Percentiles rank a stretch among this genome's conserved stretches.
Conservation (phyloP, 2,888 invertebrate genomes). For the Sinohyriopsis cumingii region DNA sequence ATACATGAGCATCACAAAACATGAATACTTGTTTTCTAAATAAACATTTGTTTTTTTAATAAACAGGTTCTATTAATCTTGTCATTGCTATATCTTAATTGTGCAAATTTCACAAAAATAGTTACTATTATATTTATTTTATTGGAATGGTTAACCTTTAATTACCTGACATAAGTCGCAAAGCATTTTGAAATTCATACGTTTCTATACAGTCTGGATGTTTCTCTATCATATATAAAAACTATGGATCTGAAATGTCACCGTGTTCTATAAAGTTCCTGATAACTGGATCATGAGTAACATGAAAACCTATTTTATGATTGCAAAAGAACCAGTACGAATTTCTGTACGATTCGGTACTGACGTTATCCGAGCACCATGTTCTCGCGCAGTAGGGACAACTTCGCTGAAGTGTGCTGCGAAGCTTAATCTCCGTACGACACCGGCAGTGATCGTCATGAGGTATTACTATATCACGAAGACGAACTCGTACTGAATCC, state of each 20-base stretch:
- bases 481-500: conserved; percentile 29
- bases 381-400: conserved; percentile 40
- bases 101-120: too few relatives aligned
- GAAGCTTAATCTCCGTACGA: conserved; percentile 40
- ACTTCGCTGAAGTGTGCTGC: conserved; percentile 35
- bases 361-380: conserved; percentile 45
- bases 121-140: too few relatives aligned
- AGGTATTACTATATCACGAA: conserved; percentile 38
- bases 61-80: too few relatives aligned
- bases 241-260: conserved; percentile 5
- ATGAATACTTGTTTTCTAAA: too few relatives aligned
- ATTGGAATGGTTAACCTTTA: too few relatives aligned
- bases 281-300: conserved; percentile 39
- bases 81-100: too few relatives aligned
- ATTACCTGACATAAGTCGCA: too few relatives aligned
- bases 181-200: too few relatives aligned
- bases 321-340: conserved; percentile 47
- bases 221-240: too few relatives aligned
- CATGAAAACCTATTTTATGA: conserved; percentile 43
- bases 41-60: too few relatives aligned
- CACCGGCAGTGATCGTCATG: conserved; percentile 49
- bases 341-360: conserved; percentile 45
- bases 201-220: too few relatives aligned
- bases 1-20: too few relatives aligned
- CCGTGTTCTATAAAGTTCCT: conserved; percentile 33